phyloP scores from a whole-genome alignment of 53 echinoderm and acorn worm species.

The Astropecten irregularis region DNA sequence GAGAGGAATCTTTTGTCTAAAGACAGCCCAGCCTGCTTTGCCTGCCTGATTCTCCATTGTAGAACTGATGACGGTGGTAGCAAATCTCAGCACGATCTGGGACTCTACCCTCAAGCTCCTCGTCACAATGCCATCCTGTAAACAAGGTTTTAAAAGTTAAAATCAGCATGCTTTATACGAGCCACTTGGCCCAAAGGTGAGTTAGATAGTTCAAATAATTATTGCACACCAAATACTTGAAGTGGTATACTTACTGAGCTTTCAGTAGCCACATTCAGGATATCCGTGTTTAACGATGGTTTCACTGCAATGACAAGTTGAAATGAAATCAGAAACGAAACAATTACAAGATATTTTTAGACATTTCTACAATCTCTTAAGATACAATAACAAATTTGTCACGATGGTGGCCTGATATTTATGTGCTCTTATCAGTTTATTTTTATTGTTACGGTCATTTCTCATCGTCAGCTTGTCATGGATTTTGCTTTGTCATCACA shows the following conservation, averaged over 20 bases:
- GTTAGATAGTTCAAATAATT: no score
- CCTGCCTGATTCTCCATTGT: conserved; percentile 70
- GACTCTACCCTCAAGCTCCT: conserved; percentile 65
- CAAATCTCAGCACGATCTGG: conserved; percentile 77
- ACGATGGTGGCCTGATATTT: no score
- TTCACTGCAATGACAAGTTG: conserved; percentile 24
- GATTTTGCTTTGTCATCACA: no score
- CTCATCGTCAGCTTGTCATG: no score
- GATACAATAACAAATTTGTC: no score
- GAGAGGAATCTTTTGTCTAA: conserved; percentile 79
- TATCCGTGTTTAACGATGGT: conserved; percentile 7
- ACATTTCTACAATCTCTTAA: no score
- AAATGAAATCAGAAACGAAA: background rate
- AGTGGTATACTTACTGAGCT: conserved; percentile 23
- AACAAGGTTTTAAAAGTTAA: no score
- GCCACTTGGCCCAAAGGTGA: no score
- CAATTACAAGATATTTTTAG: background rate
- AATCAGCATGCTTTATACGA: no score
- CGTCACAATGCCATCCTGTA: conserved; percentile 69
- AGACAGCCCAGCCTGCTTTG: conserved; percentile 78
- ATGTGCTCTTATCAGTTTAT: no score
- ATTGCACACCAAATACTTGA: no score
- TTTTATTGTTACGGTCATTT: no score
- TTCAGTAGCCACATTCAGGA: conserved; percentile 23
- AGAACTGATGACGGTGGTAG: conserved; percentile 72